Base-by-base conservation (phyloP, 2,113 vertebrate species). In the Tupaia chinensis region DNA sequence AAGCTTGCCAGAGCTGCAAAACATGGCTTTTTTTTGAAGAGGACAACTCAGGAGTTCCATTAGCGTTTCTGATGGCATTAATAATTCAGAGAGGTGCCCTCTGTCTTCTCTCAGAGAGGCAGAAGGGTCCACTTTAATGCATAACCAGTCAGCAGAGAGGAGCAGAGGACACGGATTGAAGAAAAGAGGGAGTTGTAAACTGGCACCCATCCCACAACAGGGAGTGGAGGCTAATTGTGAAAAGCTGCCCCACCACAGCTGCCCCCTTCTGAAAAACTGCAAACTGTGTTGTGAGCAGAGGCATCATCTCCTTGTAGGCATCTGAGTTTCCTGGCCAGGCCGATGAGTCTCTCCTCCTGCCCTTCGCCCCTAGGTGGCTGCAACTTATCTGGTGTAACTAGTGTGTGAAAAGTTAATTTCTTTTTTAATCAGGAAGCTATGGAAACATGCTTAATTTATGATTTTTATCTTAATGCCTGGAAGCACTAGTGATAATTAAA, bases 381-480 rank as follows among this genome's bases (percentile, higher is more conserved):
- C 60, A 32, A 86, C 83, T 53, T 92, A 32, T 19, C 63, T 89
- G 44, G 44, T 0, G 44, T 0, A 90, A 68, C 58, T n/a, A 68
- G 2, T 58, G 77, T 86, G 13, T 15, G 10, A 95, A 74, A 87
- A 97, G 76, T 22, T 0, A 0, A 61, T 95, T 95, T 66, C 27
- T 29, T 94, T 91, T 94, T 88, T 87, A 74, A 86, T 84, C 29
- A 54, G 90, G 54, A 95, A 87, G 2, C 17, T 89, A 53, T 88
- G 76, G 69, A 96, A 97, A 97, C 32, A 88, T 60, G 65, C 23
- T 96, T 79, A 92, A 54, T 81, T 91, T 93, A 12, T 87, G 95
- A 23, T 89, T 97, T 97, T 97, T 61, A 86, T 94, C 56, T 95
- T 83, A 93, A 82, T 22, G 85, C 2, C 5, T 66, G 14, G 56